Conservation (phyloP, 2,888 invertebrate species). For the Cistogaster globosa region DNA sequence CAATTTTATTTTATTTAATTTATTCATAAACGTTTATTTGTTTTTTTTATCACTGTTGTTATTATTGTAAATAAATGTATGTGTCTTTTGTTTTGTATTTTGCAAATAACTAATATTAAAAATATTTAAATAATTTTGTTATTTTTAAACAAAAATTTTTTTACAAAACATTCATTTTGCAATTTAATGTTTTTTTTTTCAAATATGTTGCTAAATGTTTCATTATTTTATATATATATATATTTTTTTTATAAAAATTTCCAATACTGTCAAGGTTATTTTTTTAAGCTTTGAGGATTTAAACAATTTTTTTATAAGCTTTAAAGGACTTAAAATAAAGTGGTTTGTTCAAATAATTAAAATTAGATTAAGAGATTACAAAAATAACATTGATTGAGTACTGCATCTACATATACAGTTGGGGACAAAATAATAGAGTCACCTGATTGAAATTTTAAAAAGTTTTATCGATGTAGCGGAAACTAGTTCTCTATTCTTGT, state of each 20-base stretch:
- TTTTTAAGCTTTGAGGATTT: background rate
- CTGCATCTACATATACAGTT: no score
- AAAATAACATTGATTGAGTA: background rate
- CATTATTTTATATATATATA: no score
- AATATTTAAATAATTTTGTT: conserved; percentile 28
- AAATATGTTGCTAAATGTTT: no score
- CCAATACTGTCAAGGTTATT: background rate
- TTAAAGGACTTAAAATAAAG: background rate
- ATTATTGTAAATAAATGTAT: conserved; percentile 29
- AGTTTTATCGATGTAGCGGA: no score
- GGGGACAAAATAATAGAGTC: no score
- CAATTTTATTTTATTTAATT: conserved; percentile 46
- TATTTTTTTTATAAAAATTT: background rate
- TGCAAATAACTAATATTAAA: conserved; percentile 3
- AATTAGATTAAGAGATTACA: background rate
- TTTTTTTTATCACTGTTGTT: conserved; percentile 24
- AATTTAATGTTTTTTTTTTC: conserved; percentile 7
- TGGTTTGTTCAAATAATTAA: background rate
- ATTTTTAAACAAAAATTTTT: conserved; percentile 1
- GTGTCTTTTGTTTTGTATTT: background rate
- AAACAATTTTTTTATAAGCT: background rate
- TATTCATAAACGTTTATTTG: conserved; percentile 25
- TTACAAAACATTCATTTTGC: background rate
- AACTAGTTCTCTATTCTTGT: no score
- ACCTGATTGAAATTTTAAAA: no score